phyloP scores from a whole-genome alignment of 2,113 vertebrate genomes.

The chimpanzee (Pan troglodytes) region NHGRI_mPanTro3-v2.1_pri NC_072415.2:37271501-37272000 shows the following conservation, averaged over 20 bases:
- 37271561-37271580: background rate
- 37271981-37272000: background rate
- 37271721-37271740: background rate
- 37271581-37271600: background rate
- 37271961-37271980: background rate
- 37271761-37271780: background rate
- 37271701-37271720: background rate
- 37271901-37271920: background rate
- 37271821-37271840: background rate
- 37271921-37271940: background rate
- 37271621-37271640: too few species aligned
- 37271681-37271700: background rate
- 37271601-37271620: background rate
- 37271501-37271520: background rate
- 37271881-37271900: background rate
- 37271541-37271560: background rate
- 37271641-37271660: background rate
- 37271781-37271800: background rate
- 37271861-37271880: background rate
- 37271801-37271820: background rate
- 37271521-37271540: fast-evolving
- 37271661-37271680: background rate
- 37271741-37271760: background rate
- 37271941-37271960: background rate
- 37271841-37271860: background rate